phyloP scores from a whole-genome alignment of 1,140 invertebrate species.

The Bursaphelenchus mucronatus region DNA sequence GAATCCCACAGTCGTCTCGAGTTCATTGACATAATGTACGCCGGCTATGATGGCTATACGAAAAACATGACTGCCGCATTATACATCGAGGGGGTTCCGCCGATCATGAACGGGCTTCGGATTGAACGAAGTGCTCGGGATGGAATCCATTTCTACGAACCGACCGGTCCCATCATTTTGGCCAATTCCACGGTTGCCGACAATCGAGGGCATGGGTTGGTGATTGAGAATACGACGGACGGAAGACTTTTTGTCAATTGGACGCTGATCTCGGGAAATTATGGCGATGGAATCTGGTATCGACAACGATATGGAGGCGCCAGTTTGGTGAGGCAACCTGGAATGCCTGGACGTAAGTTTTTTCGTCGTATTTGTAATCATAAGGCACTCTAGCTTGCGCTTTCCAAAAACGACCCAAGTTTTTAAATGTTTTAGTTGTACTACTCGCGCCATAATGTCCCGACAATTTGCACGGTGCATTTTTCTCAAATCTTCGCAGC shows the following conservation, averaged over 20 bases:
- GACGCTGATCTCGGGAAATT: slow-evolving; percentile 48
- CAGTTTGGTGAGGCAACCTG: slow-evolving; percentile 4
- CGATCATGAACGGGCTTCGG: slow-evolving; percentile 59
- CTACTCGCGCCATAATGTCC: too few species aligned
- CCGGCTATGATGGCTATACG: slow-evolving; percentile 53
- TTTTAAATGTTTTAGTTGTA: too few species aligned
- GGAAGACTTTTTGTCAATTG: slow-evolving; percentile 55
- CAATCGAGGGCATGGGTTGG: slow-evolving; percentile 58
- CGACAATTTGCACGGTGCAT: too few species aligned
- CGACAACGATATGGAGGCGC: slow-evolving; percentile 19
- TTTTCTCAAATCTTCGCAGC: too few species aligned
- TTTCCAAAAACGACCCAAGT: too few species aligned
- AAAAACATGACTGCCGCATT: slow-evolving; percentile 57
- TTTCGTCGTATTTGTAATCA: neutral
- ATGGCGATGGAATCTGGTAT: slow-evolving; percentile 60
- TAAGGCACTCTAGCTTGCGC: too few species aligned
- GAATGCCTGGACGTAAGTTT: slow-evolving; percentile 12
- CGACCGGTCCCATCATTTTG: slow-evolving; percentile 53
- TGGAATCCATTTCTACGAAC: slow-evolving; percentile 53
- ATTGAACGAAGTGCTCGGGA: slow-evolving; percentile 55
- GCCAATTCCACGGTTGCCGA: slow-evolving; percentile 53
- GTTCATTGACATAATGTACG: slow-evolving; percentile 58
- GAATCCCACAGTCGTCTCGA: slow-evolving; percentile 55
- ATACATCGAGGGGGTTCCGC: slow-evolving; percentile 60
- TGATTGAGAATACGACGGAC: slow-evolving; percentile 56